Evolutionary conservation across 92 coral and sea anemone genomes (phyloP).

Genomic region (Hydrozoanthus gracilis): DNA sequence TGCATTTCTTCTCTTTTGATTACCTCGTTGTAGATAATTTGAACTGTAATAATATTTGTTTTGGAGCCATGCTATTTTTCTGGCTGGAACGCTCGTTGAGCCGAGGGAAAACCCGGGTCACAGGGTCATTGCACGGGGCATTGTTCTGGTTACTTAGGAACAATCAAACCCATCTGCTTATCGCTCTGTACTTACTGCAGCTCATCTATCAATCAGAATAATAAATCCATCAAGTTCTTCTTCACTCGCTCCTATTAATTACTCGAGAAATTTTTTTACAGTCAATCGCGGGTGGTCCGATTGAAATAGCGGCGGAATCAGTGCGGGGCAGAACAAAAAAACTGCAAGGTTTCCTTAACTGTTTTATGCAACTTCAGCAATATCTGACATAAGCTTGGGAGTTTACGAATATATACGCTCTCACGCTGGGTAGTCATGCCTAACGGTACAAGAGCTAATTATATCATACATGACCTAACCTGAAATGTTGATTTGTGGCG

Average conservation of each 20-base stretch:
- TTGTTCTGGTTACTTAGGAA: constrained; percentile 61
- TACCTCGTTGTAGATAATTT: constrained; percentile 59
- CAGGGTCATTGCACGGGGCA: constrained; percentile 58
- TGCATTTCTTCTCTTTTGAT: constrained; percentile 57
- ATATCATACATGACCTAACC: constrained; percentile 23
- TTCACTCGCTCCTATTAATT: constrained; percentile 46
- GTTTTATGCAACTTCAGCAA: constrained; percentile 35
- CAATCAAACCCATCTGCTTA: constrained; percentile 77
- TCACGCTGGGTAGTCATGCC: constrained; percentile 39
- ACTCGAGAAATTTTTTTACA: constrained; percentile 18
- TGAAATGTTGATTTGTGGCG: background rate
- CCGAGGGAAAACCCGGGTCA: constrained; percentile 45
- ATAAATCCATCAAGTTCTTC: constrained; percentile 40
- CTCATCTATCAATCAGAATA: constrained; percentile 51
- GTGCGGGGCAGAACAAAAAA: background rate
- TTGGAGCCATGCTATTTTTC: constrained; percentile 48
- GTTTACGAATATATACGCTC: background rate
- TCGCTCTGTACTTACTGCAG: constrained; percentile 52
- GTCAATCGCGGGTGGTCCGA: constrained; percentile 46
- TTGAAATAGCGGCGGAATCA: constrained; percentile 4
- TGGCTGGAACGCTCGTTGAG: constrained; percentile 2
- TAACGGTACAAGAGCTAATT: constrained; percentile 16
- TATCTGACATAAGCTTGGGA: constrained; percentile 40
- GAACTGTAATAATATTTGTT: constrained; percentile 68
- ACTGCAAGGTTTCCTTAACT: background rate